These are phyloP conservation scores for Drosophila mojavensis DNA, from an alignment of 1,140 invertebrate genomes.

Conservation along the genomic window DNA sequence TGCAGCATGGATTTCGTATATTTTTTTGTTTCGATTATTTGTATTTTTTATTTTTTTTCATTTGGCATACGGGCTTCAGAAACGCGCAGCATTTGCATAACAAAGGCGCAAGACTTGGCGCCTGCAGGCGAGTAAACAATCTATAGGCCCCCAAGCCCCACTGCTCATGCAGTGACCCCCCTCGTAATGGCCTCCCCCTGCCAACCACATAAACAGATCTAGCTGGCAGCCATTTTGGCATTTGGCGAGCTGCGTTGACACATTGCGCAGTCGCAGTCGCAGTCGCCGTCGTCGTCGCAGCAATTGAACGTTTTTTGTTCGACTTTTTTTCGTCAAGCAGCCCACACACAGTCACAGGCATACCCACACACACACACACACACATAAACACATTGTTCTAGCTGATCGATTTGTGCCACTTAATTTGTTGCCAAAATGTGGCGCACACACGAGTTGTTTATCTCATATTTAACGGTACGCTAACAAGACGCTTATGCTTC, in stretches of 20 bases:
- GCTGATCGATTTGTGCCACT: constrained; percentile 71
- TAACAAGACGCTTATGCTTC: constrained; percentile 14
- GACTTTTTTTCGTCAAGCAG: constrained; percentile 8
- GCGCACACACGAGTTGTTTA: constrained; percentile 37
- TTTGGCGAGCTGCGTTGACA: constrained; percentile 48
- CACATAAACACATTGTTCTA: constrained; percentile 30
- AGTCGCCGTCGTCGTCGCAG: constrained; percentile 2
- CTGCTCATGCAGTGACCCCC: background rate
- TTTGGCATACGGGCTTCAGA: constrained; percentile 30
- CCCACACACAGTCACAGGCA: constrained; percentile 41
- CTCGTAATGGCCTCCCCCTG: background rate
- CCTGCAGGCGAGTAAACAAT: constrained; percentile 59
- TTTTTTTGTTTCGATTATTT: constrained; percentile 14
- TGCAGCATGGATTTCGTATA: constrained; percentile 16
- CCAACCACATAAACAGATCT: constrained; percentile 3
- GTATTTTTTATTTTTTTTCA: constrained; percentile 22
- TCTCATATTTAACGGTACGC: constrained; percentile 26
- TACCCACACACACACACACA: constrained; percentile 14
- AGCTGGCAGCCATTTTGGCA: constrained; percentile 37
- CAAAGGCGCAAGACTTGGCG: constrained; percentile 67
- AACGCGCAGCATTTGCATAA: constrained; percentile 66
- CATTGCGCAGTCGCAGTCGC: constrained; percentile 41
- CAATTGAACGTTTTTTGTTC: constrained; percentile 25
- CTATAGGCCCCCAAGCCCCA: background rate
- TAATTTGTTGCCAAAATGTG: constrained; percentile 50